Evolutionary conservation across 2,888 invertebrate species (phyloP).

Genomic region (Pelosia muscerda): DNA sequence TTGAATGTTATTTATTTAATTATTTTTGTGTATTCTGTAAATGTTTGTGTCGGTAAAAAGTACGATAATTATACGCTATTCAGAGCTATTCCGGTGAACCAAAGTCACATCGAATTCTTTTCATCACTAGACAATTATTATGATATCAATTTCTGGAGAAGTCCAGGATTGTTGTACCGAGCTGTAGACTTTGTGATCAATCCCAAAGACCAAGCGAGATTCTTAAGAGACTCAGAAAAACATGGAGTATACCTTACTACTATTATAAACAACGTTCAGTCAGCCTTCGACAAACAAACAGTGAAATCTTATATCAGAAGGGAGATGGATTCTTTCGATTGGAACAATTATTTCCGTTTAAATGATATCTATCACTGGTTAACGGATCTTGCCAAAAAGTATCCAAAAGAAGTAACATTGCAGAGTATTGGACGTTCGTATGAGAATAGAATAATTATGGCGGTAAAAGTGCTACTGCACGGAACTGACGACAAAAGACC

Average conservation of each 20-base stretch:
- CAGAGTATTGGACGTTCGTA: conserved; percentile 70
- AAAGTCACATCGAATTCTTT: conserved; percentile 63
- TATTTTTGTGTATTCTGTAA: conserved; percentile 22
- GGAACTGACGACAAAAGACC: conserved; percentile 34
- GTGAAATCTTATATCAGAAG: conserved; percentile 69
- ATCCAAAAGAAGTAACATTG: conserved; percentile 76
- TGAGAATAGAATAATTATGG: conserved; percentile 73
- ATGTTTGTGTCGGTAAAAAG: conserved; percentile 33
- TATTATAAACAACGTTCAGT: conserved; percentile 69
- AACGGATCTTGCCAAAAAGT: conserved; percentile 69
- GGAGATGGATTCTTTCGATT: conserved; percentile 73
- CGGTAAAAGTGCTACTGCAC: conserved; percentile 51
- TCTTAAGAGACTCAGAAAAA: conserved; percentile 54
- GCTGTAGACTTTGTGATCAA: conserved; percentile 71
- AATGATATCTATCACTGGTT: conserved; percentile 88
- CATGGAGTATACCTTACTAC: conserved; percentile 63
- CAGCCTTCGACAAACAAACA: conserved; percentile 71
- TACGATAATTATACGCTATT: conserved; percentile 70
- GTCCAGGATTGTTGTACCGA: conserved; percentile 58
- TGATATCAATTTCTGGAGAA: conserved; percentile 69
- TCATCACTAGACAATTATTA: conserved; percentile 53
- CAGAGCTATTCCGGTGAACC: conserved; percentile 63
- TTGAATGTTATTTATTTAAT: conserved; percentile 16
- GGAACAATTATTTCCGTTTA: conserved; percentile 86
- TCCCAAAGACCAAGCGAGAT: conserved; percentile 57